phyloP scores from a whole-genome alignment of 2,888 invertebrate species.

The Branchipolynoe longqiensis region DNA sequence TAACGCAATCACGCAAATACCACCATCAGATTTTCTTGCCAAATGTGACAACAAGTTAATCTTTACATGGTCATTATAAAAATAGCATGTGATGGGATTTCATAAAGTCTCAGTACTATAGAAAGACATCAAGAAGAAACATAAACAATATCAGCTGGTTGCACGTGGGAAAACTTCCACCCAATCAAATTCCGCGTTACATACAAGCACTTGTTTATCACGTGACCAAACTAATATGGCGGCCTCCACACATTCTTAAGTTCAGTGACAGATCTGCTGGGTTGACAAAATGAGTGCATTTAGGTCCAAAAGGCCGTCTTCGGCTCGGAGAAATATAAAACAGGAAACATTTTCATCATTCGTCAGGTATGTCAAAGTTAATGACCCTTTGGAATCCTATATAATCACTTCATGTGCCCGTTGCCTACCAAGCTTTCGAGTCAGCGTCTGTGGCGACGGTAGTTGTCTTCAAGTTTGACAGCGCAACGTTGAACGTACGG shows the following conservation, averaged over 20 bases:
- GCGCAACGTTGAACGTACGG: too few species aligned
- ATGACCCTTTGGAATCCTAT: neutral
- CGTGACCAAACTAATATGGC: slow-evolving; percentile 47
- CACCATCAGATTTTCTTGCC: too few species aligned
- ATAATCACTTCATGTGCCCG: neutral
- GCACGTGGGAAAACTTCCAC: neutral
- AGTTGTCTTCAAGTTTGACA: neutral
- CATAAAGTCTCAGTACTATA: too few species aligned
- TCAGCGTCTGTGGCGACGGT: slow-evolving; percentile 39
- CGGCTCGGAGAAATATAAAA: slow-evolving; percentile 76
- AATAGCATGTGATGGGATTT: too few species aligned
- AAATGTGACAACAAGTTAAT: too few species aligned
- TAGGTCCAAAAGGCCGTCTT: slow-evolving; percentile 74
- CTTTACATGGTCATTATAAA: too few species aligned
- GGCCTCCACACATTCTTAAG: slow-evolving; percentile 16
- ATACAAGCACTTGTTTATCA: neutral
- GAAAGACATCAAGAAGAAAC: neutral
- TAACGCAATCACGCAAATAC: too few species aligned
- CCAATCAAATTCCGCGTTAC: slow-evolving; percentile 7
- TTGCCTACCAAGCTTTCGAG: slow-evolving; percentile 37
- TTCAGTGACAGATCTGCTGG: neutral
- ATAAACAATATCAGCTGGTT: neutral
- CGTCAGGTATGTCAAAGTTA: slow-evolving; percentile 72
- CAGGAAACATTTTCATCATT: slow-evolving; percentile 75
- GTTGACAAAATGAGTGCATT: slow-evolving; percentile 47